These are phyloP conservation scores for Ataeniobius toweri DNA, from an alignment of 2,797 vertebrate species.

Conservation along the genomic window DNA sequence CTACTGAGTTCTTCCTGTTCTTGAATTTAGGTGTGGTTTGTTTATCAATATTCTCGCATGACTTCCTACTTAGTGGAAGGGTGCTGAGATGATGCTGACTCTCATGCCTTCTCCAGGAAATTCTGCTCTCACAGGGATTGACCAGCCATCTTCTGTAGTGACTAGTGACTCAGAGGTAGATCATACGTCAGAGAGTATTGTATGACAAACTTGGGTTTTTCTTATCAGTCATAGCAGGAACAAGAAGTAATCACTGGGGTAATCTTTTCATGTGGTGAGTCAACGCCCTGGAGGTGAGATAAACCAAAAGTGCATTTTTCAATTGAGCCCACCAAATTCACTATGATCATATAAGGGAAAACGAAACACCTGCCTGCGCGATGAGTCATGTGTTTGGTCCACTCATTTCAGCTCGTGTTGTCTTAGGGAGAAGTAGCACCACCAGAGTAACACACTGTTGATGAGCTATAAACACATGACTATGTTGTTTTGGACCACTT, in stretches of 20 bases:
- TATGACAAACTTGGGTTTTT: slow-evolving; percentile 22
- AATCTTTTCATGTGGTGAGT: slow-evolving; percentile 42
- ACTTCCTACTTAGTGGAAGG: neutral
- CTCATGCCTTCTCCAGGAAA: slow-evolving; percentile 74
- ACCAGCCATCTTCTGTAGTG: slow-evolving; percentile 55
- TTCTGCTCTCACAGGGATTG: slow-evolving; percentile 64
- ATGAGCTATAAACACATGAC: slow-evolving; percentile 56
- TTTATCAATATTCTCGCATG: neutral
- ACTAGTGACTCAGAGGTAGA: slow-evolving; percentile 61
- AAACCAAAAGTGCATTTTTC: slow-evolving; percentile 13
- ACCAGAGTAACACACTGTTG: slow-evolving; percentile 58
- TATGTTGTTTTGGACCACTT: slow-evolving; percentile 20
- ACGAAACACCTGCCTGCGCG: slow-evolving; percentile 12
- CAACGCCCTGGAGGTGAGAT: slow-evolving; percentile 26
- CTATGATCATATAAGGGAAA: slow-evolving; percentile 31
- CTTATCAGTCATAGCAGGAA: slow-evolving; percentile 33
- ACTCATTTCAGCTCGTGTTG: slow-evolving; percentile 28
- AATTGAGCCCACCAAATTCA: slow-evolving; percentile 5
- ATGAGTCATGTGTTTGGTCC: slow-evolving; percentile 51
- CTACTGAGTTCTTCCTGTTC: neutral
- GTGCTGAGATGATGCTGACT: slow-evolving; percentile 55
- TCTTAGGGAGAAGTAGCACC: slow-evolving; percentile 57
- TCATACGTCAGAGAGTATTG: slow-evolving; percentile 40
- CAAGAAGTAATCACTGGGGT: slow-evolving; percentile 30
- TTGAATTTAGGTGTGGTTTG: neutral